Conservation (phyloP, 2,888 invertebrate genomes). For the Melinopterus prodromus region DNA sequence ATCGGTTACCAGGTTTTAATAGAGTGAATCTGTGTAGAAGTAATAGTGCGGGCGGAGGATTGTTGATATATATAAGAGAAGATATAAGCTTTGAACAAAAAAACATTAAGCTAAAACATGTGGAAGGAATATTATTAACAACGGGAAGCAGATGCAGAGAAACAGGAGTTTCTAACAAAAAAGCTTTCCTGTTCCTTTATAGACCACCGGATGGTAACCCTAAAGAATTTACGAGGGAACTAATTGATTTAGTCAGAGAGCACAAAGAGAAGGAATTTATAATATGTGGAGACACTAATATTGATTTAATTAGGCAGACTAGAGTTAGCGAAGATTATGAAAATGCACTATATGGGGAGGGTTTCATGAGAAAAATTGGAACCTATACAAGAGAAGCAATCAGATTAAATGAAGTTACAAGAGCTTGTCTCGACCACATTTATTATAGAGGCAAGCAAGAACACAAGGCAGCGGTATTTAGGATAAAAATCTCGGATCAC, state of each 20-base stretch:
- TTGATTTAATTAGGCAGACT: slow-evolving; percentile 4
- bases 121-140: background rate
- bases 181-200: background rate
- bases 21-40: background rate
- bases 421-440: background rate
- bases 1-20: background rate
- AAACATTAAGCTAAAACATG: background rate
- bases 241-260: background rate
- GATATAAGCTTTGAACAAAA: background rate
- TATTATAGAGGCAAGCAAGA: background rate
- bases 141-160: background rate
- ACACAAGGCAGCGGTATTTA: background rate
- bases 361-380: background rate
- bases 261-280: background rate
- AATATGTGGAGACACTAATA: slow-evolving; percentile 7
- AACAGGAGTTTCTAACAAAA: background rate
- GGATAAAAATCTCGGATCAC: slow-evolving; percentile 4
- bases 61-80: slow-evolving; percentile 4
- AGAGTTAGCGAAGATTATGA: background rate
- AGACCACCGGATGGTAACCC: slow-evolving; percentile 9
- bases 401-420: background rate
- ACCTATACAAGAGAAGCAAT: background rate
- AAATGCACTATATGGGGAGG: background rate
- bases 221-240: background rate
- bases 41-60: background rate